phyloP scores from a whole-genome alignment of 2,113 vertebrate species.

The Spermophilus dauricus region DNA sequence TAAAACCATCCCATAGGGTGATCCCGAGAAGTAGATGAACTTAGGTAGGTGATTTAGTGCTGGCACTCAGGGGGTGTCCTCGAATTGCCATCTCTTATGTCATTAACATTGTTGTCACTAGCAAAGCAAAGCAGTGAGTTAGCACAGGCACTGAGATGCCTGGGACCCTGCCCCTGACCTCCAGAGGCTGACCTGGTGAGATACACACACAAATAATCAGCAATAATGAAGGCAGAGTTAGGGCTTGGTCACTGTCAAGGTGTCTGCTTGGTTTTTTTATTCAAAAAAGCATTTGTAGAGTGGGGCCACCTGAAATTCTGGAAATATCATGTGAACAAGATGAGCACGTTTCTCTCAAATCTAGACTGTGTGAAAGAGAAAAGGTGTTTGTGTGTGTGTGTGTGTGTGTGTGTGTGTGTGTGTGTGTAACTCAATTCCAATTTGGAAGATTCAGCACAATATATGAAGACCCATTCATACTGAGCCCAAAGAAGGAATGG shows the following conservation, averaged over 20 bases:
- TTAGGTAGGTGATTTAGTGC: background rate
- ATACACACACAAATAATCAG: background rate
- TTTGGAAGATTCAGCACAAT: background rate
- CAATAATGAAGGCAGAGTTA: background rate
- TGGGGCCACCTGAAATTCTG: background rate
- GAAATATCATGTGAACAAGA: background rate
- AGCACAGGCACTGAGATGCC: background rate
- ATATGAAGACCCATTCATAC: background rate
- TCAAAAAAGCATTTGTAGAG: background rate
- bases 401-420: background rate
- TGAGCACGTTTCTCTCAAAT: background rate
- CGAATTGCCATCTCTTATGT: rapidly evolving
- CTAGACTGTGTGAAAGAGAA: background rate
- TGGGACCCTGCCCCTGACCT: background rate
- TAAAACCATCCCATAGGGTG: background rate
- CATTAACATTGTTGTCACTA: background rate
- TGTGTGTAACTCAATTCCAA: background rate
- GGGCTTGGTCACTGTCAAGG: background rate
- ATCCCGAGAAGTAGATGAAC: background rate
- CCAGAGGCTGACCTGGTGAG: background rate
- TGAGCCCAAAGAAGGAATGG: background rate
- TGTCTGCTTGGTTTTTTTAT: background rate
- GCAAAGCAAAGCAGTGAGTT: background rate
- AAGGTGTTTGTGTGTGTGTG: background rate
- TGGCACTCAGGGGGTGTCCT: background rate